These are phyloP conservation scores for Cepphus grylle DNA, from an alignment of 2,113 vertebrate species.

Conservation along the genomic window DNA sequence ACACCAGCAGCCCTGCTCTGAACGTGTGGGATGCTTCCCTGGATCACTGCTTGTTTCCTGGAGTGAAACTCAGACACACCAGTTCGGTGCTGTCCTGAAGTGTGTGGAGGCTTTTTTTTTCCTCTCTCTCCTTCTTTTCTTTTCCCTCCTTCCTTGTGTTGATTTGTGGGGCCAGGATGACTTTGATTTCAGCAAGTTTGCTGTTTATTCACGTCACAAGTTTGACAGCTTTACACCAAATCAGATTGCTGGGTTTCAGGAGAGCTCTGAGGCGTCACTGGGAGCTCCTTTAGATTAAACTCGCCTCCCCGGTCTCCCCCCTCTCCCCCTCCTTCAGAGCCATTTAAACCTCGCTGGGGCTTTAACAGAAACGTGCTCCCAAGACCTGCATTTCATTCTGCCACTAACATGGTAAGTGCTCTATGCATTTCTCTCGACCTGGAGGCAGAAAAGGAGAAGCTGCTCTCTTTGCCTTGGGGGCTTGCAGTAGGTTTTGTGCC, in stretches of 20 bases:
- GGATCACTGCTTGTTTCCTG: conserved; percentile 13
- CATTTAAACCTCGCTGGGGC: conserved; percentile 74
- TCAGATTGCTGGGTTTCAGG: conserved; percentile 70
- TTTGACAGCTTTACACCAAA: conserved; percentile 78
- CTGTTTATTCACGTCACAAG: conserved; percentile 72
- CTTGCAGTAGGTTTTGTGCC: not conserved
- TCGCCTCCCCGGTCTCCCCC: conserved; percentile 69
- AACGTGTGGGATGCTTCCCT: conserved; percentile 20
- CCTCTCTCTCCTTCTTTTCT: not conserved
- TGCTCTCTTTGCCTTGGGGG: not conserved
- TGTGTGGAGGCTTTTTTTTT: not conserved
- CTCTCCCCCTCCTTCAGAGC: conserved; percentile 64
- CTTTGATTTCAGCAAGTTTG: conserved; percentile 57
- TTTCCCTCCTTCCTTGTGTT: conserved; percentile 52
- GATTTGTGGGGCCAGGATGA: conserved; percentile 28
- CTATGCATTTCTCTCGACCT: conserved; percentile 31
- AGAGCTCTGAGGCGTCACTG: conserved; percentile 66
- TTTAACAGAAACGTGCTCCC: conserved; percentile 67
- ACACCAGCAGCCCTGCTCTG: not conserved
- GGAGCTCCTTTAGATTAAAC: conserved; percentile 75
- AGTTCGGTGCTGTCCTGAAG: conserved; percentile 6
- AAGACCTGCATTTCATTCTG: conserved; percentile 59
- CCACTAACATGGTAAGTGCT: conserved; percentile 81
- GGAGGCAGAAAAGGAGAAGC: not conserved
- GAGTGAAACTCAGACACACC: not conserved